Conservation (phyloP, 1,140 invertebrate species). For the Drosophila miranda region DNA sequence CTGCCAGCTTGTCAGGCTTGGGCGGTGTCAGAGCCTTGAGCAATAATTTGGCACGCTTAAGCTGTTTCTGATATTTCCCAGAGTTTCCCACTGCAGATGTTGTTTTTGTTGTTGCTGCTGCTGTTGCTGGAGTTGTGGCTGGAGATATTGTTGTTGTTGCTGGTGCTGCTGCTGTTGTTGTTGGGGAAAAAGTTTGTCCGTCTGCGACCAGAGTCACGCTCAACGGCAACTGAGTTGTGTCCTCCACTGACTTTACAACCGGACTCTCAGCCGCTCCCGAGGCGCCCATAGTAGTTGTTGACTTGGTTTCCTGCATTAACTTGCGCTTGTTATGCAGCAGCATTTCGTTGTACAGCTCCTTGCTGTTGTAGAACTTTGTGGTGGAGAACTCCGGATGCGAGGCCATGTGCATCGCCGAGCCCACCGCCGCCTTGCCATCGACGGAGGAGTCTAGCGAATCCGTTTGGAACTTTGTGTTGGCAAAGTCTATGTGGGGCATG, state of each 20-base stretch:
- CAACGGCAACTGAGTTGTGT: conserved; percentile 35
- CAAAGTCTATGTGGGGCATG: conserved; percentile 74
- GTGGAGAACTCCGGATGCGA: conserved; percentile 79
- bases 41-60: conserved; percentile 80
- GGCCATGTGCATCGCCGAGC: conserved; percentile 15
- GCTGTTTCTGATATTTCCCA: conserved; percentile 74
- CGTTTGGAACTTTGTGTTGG: conserved; percentile 80
- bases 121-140: conserved; percentile 14
- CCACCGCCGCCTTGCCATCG: neutral
- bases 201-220: conserved; percentile 36
- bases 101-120: conserved; percentile 7
- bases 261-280: conserved; percentile 26
- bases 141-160: conserved; percentile 17
- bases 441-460: conserved; percentile 30
- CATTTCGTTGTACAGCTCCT: conserved; percentile 82
- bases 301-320: conserved; percentile 64
- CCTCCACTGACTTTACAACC: conserved; percentile 65
- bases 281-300: too few relatives aligned
- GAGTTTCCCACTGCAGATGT: conserved; percentile 25
- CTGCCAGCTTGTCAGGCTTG: conserved; percentile 54
- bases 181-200: conserved; percentile 54
- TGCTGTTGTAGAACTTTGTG: conserved; percentile 82
- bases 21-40: conserved; percentile 66
- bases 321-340: conserved; percentile 74
- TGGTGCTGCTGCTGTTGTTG: conserved; percentile 24